Base-by-base conservation (phyloP, 2,888 invertebrate species). In the Trissolcus brochymenae region DNA sequence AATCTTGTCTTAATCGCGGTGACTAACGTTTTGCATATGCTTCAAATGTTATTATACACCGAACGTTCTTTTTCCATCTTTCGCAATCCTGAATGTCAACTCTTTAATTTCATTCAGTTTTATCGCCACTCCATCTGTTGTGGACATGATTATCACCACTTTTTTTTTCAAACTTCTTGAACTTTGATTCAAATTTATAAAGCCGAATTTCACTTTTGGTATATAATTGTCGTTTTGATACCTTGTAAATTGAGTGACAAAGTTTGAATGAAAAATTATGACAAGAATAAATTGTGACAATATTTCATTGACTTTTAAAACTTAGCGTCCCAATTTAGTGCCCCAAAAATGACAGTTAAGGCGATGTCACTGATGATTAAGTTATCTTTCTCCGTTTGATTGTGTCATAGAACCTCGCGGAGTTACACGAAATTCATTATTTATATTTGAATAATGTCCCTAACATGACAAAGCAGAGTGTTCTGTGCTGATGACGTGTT, bases 401-500 rank as follows among this genome's bases (percentile, higher is more conserved):
- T 41, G 55, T 53, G 6, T 54, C 35, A 17, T 41, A 40, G 40
- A 40, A 50, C 16, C 21, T 57, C 41, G 56, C 17, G 17, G 29
- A 54, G 54, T 25, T 25, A 25, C 25, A 40, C 25, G 54, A 55
- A 72, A 77, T 71, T 71, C 50, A 66, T 67, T 40, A 51, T 16
- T 51, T 3, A 25, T 41, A 51, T 53, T 59, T 51, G 16, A 51
- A 60, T 59, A 68, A 54, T 60, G 43, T 49, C 40, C 61, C 54
- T 60, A 40, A 49, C 17, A 54, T 53, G 43, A 40, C 21, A 17
- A 68, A 43, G 67, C 60, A 60, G 50, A 51, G 25, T 54, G 53
- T 17, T 41, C 41, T 21, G n/a, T 46, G 59, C 25, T 50, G 71
- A 60, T 71, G 79, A 79, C 77, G 72, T 54, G 68, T 46, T 43